Evolutionary conservation across 2,113 vertebrate genomes (phyloP).

Genomic region (Heliornis fulica): DNA sequence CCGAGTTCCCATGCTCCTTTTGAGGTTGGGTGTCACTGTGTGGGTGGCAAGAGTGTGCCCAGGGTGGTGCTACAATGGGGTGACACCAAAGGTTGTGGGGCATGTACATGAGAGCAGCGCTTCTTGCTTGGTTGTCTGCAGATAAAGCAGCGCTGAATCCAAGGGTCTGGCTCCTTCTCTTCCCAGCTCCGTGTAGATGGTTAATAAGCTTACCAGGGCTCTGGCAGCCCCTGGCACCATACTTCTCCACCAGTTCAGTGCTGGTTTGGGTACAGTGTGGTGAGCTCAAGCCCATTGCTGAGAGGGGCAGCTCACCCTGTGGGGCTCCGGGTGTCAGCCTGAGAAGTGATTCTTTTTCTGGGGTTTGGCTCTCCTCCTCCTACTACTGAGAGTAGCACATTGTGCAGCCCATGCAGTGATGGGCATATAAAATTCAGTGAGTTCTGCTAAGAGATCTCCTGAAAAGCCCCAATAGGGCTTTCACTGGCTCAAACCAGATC

Average conservation of each 20-base stretch:
- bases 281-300: background rate
- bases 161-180: background rate
- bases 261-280: background rate
- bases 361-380: background rate
- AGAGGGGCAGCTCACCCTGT: background rate
- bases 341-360: background rate
- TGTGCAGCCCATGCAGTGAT: background rate
- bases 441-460: background rate
- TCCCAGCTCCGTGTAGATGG: background rate
- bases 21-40: background rate
- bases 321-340: background rate
- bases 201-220: rapidly evolving
- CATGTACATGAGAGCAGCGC: rapidly evolving
- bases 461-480: background rate
- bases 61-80: background rate
- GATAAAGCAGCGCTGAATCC: rapidly evolving
- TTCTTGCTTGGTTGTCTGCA: background rate
- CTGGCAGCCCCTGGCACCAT: background rate
- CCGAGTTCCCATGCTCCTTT: background rate
- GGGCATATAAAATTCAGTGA: background rate
- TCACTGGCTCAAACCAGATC: background rate
- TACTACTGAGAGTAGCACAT: background rate
- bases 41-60: background rate
- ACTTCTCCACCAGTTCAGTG: background rate
- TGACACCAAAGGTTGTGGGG: background rate